Evolutionary conservation across 2,113 vertebrate species (phyloP).

Genomic region (Xiphophorus maculatus): DNA sequence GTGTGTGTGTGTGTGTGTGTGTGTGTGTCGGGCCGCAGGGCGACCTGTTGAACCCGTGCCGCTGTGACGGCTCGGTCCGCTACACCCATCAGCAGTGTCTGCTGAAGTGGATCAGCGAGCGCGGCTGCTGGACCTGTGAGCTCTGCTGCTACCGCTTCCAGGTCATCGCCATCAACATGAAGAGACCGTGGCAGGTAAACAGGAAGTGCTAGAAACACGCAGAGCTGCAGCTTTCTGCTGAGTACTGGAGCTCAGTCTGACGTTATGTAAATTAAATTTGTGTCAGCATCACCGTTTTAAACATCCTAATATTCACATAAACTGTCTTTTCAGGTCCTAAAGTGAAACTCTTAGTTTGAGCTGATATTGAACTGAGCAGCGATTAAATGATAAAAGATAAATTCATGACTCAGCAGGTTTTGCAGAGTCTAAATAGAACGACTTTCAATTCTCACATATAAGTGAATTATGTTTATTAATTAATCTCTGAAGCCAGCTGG

Average conservation of each 20-base stretch:
- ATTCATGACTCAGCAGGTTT: background rate
- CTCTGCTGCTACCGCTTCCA: conserved; percentile 96
- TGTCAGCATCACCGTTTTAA: background rate
- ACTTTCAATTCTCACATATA: background rate
- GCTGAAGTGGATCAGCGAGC: conserved; percentile 96
- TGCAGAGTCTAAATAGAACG: background rate
- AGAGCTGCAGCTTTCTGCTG: no score
- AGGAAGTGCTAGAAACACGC: background rate
- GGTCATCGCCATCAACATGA: conserved; percentile 93
- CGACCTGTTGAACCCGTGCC: conserved; percentile 91
- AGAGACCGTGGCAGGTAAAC: conserved; percentile 91
- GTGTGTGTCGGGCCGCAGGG: conserved; percentile 76
- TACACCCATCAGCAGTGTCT: conserved; percentile 94
- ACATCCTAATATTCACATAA: no score
- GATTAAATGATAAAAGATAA: background rate
- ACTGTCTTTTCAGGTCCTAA: background rate
- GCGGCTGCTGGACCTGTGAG: conserved; percentile 94
- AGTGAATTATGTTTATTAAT: background rate
- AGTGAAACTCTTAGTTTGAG: background rate
- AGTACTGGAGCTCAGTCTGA: no score
- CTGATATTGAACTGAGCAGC: background rate
- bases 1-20: no score
- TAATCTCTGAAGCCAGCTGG: background rate
- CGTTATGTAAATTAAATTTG: background rate
- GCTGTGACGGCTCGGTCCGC: conserved; percentile 92